A percentile compares a stretch with the other conserved stretches of the same genome.
phyloP scores from a whole-genome alignment of 1,140 invertebrate species.

The Drosophila melanogaster region DNA sequence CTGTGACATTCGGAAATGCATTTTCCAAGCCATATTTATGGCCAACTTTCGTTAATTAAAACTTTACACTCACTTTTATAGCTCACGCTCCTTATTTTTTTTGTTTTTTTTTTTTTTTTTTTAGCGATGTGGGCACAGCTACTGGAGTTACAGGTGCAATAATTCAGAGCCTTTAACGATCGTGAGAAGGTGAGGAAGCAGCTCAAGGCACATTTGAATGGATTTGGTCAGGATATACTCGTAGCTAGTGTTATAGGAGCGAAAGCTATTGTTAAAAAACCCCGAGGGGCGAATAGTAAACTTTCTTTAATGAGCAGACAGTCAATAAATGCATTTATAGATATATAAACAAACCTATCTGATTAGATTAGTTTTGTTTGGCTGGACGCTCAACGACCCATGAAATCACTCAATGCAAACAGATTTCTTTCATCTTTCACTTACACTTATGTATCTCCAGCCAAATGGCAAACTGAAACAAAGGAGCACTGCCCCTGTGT shows the following conservation, averaged over 20 bases:
- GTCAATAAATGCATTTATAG: too few species aligned
- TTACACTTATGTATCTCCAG: slow-evolving; percentile 6
- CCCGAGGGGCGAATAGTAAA: too few species aligned
- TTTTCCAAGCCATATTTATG: slow-evolving; percentile 45
- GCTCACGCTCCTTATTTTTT: not conserved
- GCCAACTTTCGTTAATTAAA: slow-evolving; percentile 48
- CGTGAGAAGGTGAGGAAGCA: slow-evolving; percentile 6
- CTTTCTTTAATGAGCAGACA: too few species aligned
- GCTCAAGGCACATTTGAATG: not conserved
- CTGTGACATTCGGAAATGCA: slow-evolving; percentile 51
- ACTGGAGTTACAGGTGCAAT: slow-evolving; percentile 2
- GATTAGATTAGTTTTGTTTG: not conserved
- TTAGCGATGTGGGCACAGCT: not conserved
- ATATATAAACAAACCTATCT: too few species aligned
- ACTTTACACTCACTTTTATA: slow-evolving; percentile 21
- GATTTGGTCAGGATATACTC: not conserved
- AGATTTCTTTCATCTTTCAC: slow-evolving; percentile 35
- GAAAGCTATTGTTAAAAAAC: not conserved
- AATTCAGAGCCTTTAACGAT: slow-evolving; percentile 14
- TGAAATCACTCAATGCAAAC: slow-evolving; percentile 1
- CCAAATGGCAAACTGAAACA: slow-evolving; percentile 13
- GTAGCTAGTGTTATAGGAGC: not conserved
- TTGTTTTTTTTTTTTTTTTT: not conserved
- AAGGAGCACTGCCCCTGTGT: slow-evolving; percentile 3
- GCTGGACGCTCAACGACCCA: slow-evolving; percentile 1